Conservation (phyloP, 2,888 invertebrate genomes). For the Folsomia manolachei region DNA sequence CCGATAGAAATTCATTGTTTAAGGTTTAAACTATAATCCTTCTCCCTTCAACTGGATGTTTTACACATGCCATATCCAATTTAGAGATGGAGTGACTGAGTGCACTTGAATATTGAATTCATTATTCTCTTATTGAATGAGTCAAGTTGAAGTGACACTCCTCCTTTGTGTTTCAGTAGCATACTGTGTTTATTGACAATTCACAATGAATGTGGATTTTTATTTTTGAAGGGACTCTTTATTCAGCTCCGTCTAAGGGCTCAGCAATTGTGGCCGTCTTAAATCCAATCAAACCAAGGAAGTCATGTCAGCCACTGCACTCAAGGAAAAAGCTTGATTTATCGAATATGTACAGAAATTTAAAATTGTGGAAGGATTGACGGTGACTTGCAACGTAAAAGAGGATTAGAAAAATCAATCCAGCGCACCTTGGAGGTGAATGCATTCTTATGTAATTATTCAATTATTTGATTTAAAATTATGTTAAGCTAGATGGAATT, state of each 20-base stretch:
- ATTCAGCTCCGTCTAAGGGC: too few species aligned
- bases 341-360: neutral
- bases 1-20: neutral
- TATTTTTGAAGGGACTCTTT: neutral
- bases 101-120: neutral
- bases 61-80: too few species aligned
- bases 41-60: neutral
- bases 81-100: neutral
- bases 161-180: neutral
- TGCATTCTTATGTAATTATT: neutral
- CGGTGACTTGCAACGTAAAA: neutral
- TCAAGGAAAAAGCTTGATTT: too few species aligned
- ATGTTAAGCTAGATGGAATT: neutral
- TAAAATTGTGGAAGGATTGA: neutral
- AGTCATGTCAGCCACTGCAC: neutral
- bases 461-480: neutral
- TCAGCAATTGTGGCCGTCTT: too few species aligned
- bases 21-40: neutral
- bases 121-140: too few species aligned
- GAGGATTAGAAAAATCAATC: neutral
- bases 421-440: neutral
- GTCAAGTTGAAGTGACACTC: neutral
- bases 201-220: slow-evolving; percentile 6
- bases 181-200: slow-evolving; percentile 3
- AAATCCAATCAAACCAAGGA: too few species aligned